These are phyloP conservation scores for Drosophila navojoa DNA, from an alignment of 1,140 invertebrate genomes.

Conservation along the genomic window DNA sequence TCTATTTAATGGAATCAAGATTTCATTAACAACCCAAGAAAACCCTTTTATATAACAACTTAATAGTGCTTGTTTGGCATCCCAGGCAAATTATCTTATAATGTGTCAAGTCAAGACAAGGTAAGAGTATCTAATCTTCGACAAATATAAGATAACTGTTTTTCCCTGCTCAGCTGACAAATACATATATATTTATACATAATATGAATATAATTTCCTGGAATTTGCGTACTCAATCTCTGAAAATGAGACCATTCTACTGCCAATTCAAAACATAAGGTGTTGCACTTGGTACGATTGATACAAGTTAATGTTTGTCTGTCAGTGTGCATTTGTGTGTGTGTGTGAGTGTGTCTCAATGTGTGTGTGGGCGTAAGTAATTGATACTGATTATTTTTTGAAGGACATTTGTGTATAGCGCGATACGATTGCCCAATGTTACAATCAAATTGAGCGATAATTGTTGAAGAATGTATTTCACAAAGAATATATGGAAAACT, in stretches of 20 bases:
- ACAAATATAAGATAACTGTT: not conserved
- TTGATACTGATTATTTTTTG: conserved; percentile 75
- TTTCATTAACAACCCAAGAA: not conserved
- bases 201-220: not conserved
- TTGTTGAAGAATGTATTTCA: conserved; percentile 16
- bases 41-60: not conserved
- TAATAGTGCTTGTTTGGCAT: not conserved
- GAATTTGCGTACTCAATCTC: not conserved
- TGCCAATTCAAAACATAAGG: not conserved
- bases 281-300: conserved; percentile 33
- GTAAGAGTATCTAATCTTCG: conserved; percentile 7
- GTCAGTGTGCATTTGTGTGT: conserved; percentile 18
- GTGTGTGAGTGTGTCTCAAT: conserved; percentile 19
- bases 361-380: conserved; percentile 35
- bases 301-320: conserved; percentile 34
- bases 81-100: not conserved
- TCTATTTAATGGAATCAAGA: no score
- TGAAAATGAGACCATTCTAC: not conserved
- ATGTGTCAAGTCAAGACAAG: not conserved
- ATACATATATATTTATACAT: not conserved
- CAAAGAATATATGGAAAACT: conserved; percentile 49
- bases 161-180: not conserved
- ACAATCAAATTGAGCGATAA: conserved; percentile 29
- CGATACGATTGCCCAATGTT: conserved; percentile 64
- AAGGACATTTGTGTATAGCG: conserved; percentile 60